phyloP scores from a whole-genome alignment of 2,888 invertebrate genomes.

The Altica lythri region DNA sequence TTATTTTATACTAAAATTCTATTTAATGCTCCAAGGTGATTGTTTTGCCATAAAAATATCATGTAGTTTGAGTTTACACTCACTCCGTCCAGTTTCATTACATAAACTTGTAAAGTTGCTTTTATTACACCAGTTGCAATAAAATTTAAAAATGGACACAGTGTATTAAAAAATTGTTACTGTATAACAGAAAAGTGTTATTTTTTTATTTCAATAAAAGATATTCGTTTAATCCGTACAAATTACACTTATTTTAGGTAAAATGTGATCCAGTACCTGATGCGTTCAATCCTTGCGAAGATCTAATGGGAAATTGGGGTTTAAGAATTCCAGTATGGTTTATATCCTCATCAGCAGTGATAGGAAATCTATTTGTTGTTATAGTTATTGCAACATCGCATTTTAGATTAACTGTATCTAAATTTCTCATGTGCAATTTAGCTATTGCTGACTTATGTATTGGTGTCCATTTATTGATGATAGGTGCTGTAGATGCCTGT shows the following conservation, averaged over 20 bases:
- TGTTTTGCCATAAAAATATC: too few relatives aligned
- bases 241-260: constrained; percentile 48
- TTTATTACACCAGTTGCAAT: too few relatives aligned
- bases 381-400: constrained; percentile 62
- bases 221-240: too few relatives aligned
- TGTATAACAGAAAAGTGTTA: too few relatives aligned
- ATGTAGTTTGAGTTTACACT: too few relatives aligned
- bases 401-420: constrained; percentile 59
- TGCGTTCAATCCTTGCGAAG: constrained; percentile 69
- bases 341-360: constrained; percentile 63
- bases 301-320: constrained; percentile 65
- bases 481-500: constrained; percentile 66
- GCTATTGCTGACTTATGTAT: constrained; percentile 71
- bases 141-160: too few relatives aligned
- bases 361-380: constrained; percentile 69
- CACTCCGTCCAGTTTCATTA: too few relatives aligned
- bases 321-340: constrained; percentile 67
- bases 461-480: constrained; percentile 66
- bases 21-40: too few relatives aligned
- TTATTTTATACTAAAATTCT: too few relatives aligned
- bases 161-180: too few relatives aligned
- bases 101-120: too few relatives aligned
- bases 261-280: constrained; percentile 63
- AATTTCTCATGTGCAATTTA: constrained; percentile 70
- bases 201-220: too few relatives aligned